Base-by-base conservation (phyloP, 2,113 vertebrate species). In the Diadophis punctatus region DNA sequence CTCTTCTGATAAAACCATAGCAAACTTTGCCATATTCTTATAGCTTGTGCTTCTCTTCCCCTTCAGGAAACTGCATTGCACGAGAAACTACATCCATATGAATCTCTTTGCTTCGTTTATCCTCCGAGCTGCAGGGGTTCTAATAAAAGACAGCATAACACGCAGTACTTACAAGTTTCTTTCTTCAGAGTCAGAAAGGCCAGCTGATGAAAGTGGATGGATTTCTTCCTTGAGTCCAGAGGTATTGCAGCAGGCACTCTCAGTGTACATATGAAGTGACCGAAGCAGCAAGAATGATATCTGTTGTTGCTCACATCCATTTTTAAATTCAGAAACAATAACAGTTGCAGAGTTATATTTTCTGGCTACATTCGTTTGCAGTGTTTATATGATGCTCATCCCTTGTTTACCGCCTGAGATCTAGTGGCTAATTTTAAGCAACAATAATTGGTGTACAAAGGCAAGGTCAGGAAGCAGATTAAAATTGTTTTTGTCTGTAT, bases 41-140 rank as follows among this genome's bases (percentile, higher is more conserved):
- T 0, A 46, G 39, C 25, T 16, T 43, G 49, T 34, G 23, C 90
- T 18, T 39, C 56, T 30, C 92, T 93, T 94, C 68, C 93, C 60
- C 89, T 43, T 93, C 97, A 99, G 99, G 96, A 99, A 98, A 96
- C 98, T 99, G 89, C 99, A 99, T 96, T 99, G 99, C 92, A 99
- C 98, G 85, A 98, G 99, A 93, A 99, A 99, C 95, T 99, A 98
- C 96, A 99, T 99, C 97, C 99, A 99, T 95, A 99, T 99, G 98
- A 99, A 99, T 95, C 94, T 99, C 94, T 99, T 99, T 94, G 97
- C 98, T 55, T 99, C 99, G 0, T 99, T 99, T 95, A 99, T 99
- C 94, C 93, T 99, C 94, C 97, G 98, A 95, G 98, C 98, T 0
- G 53, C 95, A 63, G 98, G 98, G 0, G 97, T 99, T 88, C 98